Percentiles rank a stretch among this genome's conserved stretches.
Conservation (phyloP, 2,888 invertebrate genomes). For the Hirtodrosophila alboralis region DNA sequence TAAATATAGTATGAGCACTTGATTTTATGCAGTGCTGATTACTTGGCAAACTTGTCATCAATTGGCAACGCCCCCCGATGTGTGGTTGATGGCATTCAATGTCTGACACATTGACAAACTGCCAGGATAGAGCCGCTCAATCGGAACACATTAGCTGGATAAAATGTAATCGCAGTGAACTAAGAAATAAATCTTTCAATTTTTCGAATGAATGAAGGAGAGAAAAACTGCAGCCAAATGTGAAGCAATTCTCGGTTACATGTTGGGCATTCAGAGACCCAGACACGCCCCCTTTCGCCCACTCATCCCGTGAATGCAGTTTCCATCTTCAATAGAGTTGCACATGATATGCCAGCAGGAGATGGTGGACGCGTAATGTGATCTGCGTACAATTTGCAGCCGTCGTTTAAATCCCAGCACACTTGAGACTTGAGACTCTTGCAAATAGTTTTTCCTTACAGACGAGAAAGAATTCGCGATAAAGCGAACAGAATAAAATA, state of each 20-base stretch:
- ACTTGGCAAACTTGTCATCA: conserved; percentile 59
- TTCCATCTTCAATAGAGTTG: conserved; percentile 26
- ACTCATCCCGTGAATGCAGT: conserved; percentile 6
- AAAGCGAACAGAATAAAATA: conserved; percentile 55
- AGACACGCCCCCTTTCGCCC: conserved; percentile 15
- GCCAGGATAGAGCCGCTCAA: conserved; percentile 62
- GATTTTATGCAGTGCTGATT: conserved; percentile 37
- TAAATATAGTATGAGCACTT: no score
- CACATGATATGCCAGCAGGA: conserved; percentile 47
- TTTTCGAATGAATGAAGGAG: conserved; percentile 75
- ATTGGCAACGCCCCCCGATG: conserved; percentile 31
- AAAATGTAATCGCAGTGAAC: conserved; percentile 71
- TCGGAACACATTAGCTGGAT: conserved; percentile 74
- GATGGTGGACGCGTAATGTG: conserved; percentile 65
- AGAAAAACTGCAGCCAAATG: conserved; percentile 72
- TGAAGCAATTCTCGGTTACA: conserved; percentile 68
- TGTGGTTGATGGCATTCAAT: conserved; percentile 44
- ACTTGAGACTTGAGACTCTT: conserved; percentile 74
- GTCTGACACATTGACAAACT: conserved; percentile 74
- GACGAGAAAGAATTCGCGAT: conserved; percentile 56
- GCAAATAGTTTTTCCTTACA: conserved; percentile 77
- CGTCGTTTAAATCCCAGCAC: conserved; percentile 70
- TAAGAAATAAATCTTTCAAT: conserved; percentile 83
- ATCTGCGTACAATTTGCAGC: conserved; percentile 78
- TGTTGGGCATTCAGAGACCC: conserved; percentile 7